Evolutionary conservation across 2,113 vertebrate species (phyloP).

Genomic region (Tylochromis polylepis): DNA sequence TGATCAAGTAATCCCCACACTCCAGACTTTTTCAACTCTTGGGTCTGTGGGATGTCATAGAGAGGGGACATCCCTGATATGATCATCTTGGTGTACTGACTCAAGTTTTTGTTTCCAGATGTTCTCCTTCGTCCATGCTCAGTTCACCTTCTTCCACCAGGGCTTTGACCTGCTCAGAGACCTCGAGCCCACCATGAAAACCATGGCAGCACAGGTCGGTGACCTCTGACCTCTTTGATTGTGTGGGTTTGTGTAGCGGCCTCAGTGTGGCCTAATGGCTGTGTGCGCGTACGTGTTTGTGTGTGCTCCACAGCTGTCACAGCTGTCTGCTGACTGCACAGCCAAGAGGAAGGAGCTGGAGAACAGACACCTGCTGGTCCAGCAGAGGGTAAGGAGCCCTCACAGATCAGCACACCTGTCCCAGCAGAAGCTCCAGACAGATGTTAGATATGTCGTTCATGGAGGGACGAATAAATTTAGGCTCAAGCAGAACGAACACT

Average conservation of each 20-base stretch:
- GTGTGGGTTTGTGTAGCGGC: not conserved
- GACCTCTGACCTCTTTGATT: not conserved
- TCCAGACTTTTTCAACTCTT: not conserved
- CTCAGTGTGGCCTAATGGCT: not conserved
- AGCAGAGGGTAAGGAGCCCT: conserved; percentile 66
- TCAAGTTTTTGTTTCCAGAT: conserved; percentile 41
- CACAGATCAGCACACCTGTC: not conserved
- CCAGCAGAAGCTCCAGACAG: not conserved
- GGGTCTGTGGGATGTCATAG: not conserved
- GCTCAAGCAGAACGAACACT: not conserved
- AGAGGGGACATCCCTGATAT: not conserved
- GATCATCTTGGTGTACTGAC: not conserved
- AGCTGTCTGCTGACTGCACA: conserved; percentile 52
- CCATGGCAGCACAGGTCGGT: conserved; percentile 66
- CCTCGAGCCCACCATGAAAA: conserved; percentile 74
- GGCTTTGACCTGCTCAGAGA: conserved; percentile 75
- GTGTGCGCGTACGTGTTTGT: not conserved
- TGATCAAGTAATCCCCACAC: not conserved
- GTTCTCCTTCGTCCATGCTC: conserved; percentile 77
- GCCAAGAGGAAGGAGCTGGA: conserved; percentile 70
- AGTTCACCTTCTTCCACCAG: conserved; percentile 79
- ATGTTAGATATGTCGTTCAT: not conserved
- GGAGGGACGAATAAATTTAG: not conserved
- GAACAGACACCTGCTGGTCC: conserved; percentile 70
- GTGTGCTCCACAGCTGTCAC: conserved; percentile 56